Evolutionary conservation across 1,140 invertebrate genomes (phyloP).

Genomic region (Ceratoteleas bidentatus): DNA sequence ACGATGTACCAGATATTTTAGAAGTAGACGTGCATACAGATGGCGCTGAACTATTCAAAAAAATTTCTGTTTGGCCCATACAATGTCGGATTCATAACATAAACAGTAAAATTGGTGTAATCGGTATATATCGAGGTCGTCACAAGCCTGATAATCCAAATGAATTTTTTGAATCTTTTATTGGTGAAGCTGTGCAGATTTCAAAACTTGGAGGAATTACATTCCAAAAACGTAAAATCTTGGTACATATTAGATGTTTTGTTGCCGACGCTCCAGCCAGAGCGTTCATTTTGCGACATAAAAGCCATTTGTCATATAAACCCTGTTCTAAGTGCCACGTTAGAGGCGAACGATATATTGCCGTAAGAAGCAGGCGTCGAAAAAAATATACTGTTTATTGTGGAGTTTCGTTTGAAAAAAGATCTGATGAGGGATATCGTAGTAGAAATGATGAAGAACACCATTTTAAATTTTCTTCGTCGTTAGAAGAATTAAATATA

Average conservation of each 20-base stretch:
- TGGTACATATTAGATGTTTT: slow-evolving; percentile 8
- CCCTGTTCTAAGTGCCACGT: slow-evolving; percentile 12
- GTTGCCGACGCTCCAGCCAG: slow-evolving; percentile 18
- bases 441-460: no score
- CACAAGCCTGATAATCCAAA: slow-evolving; percentile 31
- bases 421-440: no score
- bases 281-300: slow-evolving; percentile 16
- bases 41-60: slow-evolving; percentile 34
- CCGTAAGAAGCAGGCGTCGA: background rate
- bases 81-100: slow-evolving; percentile 37
- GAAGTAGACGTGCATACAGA: slow-evolving; percentile 30
- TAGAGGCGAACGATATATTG: slow-evolving; percentile 1
- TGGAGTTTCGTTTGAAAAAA: no score
- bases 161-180: slow-evolving; percentile 38
- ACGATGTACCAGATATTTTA: no score
- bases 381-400: slow-evolving; percentile 4
- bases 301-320: slow-evolving; percentile 11
- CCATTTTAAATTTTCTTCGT: slow-evolving; percentile 4
- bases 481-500: slow-evolving; percentile 10
- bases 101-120: slow-evolving; percentile 16
- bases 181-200: slow-evolving; percentile 9
- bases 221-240: slow-evolving; percentile 5
- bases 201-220: slow-evolving; percentile 1
- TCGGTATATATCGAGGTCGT: slow-evolving; percentile 46
- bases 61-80: slow-evolving; percentile 37